Conservation (phyloP, 2,113 vertebrate genomes). For the Laticauda colubrina region DNA sequence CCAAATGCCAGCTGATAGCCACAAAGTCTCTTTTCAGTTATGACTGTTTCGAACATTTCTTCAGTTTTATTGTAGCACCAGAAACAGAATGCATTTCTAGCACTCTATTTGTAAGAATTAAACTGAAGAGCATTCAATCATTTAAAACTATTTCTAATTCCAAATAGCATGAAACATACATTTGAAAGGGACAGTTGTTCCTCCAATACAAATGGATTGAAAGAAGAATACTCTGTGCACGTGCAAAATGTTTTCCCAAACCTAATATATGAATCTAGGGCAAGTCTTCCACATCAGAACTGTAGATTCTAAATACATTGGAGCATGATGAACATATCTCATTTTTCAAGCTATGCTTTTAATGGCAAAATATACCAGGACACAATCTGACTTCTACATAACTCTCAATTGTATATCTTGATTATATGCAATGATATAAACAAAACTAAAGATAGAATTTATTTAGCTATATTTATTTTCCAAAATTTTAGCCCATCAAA, state of each 20-base stretch:
- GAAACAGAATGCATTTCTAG: constrained; percentile 3
- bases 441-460: constrained; percentile 16
- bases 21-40: not conserved
- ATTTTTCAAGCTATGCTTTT: constrained; percentile 29
- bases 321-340: not conserved
- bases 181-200: not conserved
- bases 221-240: not conserved
- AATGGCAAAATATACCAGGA: constrained; percentile 1
- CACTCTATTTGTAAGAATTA: not conserved
- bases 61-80: not conserved
- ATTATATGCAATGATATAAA: not conserved
- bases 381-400: constrained; percentile 18
- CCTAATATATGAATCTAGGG: not conserved
- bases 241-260: not conserved
- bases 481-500: constrained; percentile 18
- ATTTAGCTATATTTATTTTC: constrained; percentile 4
- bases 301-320: not conserved
- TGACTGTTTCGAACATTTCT: not conserved
- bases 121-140: not conserved
- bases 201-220: not conserved
- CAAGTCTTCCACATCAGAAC: not conserved
- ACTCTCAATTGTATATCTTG: constrained; percentile 39
- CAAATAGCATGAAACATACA: not conserved
- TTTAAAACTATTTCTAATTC: not conserved
- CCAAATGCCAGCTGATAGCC: constrained; percentile 19